Percentiles rank a stretch among this genome's conserved stretches.
Conservation (phyloP, 2,113 vertebrate genomes). For the Passer montanus region DNA sequence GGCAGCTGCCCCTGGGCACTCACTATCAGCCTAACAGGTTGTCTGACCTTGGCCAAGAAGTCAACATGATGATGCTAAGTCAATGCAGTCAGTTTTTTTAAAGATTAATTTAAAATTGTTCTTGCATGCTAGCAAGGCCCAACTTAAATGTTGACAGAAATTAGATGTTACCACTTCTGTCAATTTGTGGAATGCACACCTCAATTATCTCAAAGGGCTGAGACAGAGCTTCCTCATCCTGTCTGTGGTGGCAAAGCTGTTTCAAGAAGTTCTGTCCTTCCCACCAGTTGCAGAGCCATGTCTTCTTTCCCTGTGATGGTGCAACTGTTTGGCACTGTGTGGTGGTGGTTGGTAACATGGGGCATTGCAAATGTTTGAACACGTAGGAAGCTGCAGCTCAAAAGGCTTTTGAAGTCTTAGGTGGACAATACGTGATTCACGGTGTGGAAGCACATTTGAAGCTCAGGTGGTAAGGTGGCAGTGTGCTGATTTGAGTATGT, state of each 20-base stretch:
- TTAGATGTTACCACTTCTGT: neutral
- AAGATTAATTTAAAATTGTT: neutral
- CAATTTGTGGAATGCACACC: neutral
- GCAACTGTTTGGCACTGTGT: neutral
- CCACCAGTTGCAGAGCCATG: accelerated
- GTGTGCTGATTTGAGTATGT: neutral
- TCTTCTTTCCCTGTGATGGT: neutral
- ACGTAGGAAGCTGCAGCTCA: neutral
- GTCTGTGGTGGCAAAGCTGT: neutral
- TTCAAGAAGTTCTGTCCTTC: neutral
- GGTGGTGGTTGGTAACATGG: neutral
- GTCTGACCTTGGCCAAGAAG: neutral
- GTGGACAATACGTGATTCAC: neutral
- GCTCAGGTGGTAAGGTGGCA: neutral
- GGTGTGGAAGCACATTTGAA: neutral
- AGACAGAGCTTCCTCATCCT: neutral
- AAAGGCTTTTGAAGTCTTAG: neutral
- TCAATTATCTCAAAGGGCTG: neutral
- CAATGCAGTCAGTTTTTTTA: neutral
- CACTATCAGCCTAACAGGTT: neutral
- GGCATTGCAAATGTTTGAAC: neutral
- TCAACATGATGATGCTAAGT: accelerated
- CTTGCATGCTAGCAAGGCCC: neutral
- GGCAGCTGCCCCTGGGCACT: neutral
- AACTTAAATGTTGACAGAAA: neutral